Conservation (phyloP, 2,113 vertebrate genomes). For the Prunella fulvescens region DNA sequence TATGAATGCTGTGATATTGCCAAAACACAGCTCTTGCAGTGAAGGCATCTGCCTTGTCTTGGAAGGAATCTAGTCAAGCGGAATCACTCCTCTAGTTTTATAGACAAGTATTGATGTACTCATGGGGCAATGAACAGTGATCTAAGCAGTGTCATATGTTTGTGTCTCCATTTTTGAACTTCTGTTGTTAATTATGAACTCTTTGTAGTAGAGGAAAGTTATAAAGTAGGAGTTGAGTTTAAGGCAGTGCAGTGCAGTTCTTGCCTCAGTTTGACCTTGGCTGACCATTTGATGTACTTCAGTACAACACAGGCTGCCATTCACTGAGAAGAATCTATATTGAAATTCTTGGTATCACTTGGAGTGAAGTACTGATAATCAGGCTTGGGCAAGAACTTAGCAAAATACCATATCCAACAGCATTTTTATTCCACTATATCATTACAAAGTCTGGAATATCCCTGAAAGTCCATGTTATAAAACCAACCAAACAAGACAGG, state of each 20-base stretch:
- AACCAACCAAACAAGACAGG: background rate
- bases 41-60: background rate
- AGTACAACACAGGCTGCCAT: background rate
- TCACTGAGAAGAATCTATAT: background rate
- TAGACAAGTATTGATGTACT: background rate
- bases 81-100: background rate
- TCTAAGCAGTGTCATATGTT: background rate
- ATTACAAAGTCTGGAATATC: background rate
- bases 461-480: background rate
- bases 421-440: background rate
- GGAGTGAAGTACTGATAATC: background rate
- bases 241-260: background rate
- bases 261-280: background rate
- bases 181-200: background rate
- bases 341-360: background rate
- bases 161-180: background rate
- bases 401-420: fast-evolving
- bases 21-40: background rate
- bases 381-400: background rate
- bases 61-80: background rate
- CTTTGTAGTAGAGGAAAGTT: background rate
- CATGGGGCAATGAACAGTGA: background rate
- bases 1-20: background rate
- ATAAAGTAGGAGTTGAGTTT: background rate
- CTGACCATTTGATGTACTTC: background rate